Evolutionary conservation across 92 coral and sea anemone genomes (phyloP).

Genomic region (Galaxea fascicularis): DNA sequence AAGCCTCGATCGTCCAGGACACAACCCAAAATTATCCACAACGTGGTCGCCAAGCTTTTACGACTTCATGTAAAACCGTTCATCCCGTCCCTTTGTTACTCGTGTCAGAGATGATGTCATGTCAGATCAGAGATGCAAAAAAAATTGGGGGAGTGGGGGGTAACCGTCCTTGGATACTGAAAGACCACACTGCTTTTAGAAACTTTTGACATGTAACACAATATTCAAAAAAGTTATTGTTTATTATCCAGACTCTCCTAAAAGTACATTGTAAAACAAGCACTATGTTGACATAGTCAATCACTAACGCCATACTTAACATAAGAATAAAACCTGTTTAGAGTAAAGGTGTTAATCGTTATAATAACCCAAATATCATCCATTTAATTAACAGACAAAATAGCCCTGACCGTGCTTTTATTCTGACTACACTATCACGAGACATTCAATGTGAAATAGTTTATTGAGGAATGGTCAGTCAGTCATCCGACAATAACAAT

Average conservation of each 20-base stretch:
- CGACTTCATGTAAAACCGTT: slow-evolving; percentile 43
- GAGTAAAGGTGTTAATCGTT: slow-evolving; percentile 21
- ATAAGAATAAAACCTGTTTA: slow-evolving; percentile 29
- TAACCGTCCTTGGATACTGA: slow-evolving; percentile 38
- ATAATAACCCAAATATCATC: slow-evolving; percentile 25
- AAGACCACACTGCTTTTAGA: slow-evolving; percentile 24
- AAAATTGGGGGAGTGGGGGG: slow-evolving; percentile 34
- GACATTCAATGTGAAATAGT: too few species aligned
- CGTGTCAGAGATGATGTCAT: slow-evolving; percentile 36
- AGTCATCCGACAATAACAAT: too few species aligned
- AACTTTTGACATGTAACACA: slow-evolving; percentile 7
- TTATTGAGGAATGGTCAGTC: too few species aligned
- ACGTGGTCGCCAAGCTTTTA: slow-evolving; percentile 47
- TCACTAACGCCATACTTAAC: slow-evolving; percentile 30
- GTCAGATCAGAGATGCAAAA: slow-evolving; percentile 35
- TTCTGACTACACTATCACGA: too few species aligned
- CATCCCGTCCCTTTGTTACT: slow-evolving; percentile 46
- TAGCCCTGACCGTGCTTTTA: slow-evolving; percentile 34
- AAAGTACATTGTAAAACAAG: slow-evolving; percentile 26
- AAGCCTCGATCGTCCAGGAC: slow-evolving; percentile 24
- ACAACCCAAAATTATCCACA: slow-evolving; percentile 33
- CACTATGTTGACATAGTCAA: slow-evolving; percentile 25
- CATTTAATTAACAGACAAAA: slow-evolving; percentile 27
- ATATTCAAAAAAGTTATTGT: slow-evolving; percentile 13
- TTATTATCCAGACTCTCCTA: slow-evolving; percentile 27